These are phyloP conservation scores for Pyrgilauda ruficollis DNA, from an alignment of 2,113 vertebrate genomes.

Conservation along the genomic window DNA sequence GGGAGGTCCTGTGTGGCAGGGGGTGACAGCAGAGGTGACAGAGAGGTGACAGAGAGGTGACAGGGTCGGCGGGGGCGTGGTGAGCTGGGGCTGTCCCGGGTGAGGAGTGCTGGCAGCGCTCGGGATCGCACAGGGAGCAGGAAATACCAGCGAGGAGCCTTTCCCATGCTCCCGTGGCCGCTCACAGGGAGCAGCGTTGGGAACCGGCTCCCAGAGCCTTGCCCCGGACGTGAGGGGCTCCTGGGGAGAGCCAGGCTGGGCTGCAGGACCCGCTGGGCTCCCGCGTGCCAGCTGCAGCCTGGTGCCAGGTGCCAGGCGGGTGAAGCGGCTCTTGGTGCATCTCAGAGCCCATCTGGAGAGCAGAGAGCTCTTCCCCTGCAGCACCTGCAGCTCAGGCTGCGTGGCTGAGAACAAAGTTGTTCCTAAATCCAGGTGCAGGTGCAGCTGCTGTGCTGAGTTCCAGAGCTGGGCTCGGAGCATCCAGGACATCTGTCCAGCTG, in stretches of 20 bases:
- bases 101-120: not conserved
- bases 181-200: not conserved
- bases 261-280: not conserved
- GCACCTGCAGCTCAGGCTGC: not conserved
- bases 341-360: not conserved
- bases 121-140: not conserved
- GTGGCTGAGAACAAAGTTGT: accelerated
- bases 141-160: conserved; percentile 58
- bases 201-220: not conserved
- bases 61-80: accelerated
- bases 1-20: accelerated
- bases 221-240: not conserved
- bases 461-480: not conserved
- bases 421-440: not conserved
- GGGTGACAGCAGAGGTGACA: not conserved
- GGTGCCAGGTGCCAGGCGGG: not conserved
- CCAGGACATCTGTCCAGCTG: not conserved
- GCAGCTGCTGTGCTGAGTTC: accelerated
- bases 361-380: not conserved
- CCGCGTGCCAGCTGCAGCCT: not conserved
- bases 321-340: not conserved
- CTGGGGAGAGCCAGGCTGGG: accelerated
- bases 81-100: accelerated
- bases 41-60: not conserved
- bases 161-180: conserved; percentile 63